Percentiles rank a stretch among this genome's conserved stretches.
phyloP scores from a whole-genome alignment of 2,797 vertebrate species.

The Enteromius treurensis region DNA sequence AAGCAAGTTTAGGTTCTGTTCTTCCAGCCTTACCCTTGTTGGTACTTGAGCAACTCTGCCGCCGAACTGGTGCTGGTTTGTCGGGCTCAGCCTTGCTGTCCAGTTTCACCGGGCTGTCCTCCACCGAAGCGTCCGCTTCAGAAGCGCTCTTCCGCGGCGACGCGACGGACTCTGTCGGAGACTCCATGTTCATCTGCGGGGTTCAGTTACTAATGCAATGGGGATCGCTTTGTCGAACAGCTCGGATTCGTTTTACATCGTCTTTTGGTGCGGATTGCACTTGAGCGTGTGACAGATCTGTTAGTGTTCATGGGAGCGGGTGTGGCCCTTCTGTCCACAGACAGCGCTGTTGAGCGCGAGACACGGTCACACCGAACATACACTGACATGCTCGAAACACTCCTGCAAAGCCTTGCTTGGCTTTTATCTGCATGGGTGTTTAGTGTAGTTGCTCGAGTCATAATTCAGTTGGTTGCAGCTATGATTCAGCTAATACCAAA shows the following conservation, averaged over 20 bases:
- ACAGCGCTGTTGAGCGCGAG: constrained; percentile 81
- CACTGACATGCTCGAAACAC: constrained; percentile 31
- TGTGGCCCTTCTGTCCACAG: constrained; percentile 72
- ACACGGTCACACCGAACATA: constrained; percentile 25
- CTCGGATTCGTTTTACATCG: constrained; percentile 40
- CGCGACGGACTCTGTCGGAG: constrained; percentile 79
- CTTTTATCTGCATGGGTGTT: neutral
- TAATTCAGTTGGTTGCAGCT: neutral
- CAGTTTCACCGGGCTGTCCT: constrained; percentile 75
- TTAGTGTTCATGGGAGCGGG: constrained; percentile 63
- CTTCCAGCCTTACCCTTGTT: constrained; percentile 74
- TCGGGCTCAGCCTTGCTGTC: constrained; percentile 74
- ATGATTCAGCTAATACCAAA: neutral
- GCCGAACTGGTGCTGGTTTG: constrained; percentile 71
- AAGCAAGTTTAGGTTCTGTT: neutral
- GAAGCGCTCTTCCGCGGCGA: constrained; percentile 79
- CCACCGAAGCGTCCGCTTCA: constrained; percentile 74
- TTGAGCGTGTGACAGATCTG: constrained; percentile 65
- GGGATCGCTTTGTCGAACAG: constrained; percentile 12
- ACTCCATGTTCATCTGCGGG: constrained; percentile 75
- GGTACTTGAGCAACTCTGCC: constrained; percentile 77
- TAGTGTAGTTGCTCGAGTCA: neutral
- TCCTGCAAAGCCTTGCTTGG: neutral
- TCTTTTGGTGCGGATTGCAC: constrained; percentile 36
- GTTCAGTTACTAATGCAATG: constrained; percentile 4